These are phyloP conservation scores for Eupithecia subumbrata DNA, from an alignment of 2,888 invertebrate species.

Conservation along the genomic window DNA sequence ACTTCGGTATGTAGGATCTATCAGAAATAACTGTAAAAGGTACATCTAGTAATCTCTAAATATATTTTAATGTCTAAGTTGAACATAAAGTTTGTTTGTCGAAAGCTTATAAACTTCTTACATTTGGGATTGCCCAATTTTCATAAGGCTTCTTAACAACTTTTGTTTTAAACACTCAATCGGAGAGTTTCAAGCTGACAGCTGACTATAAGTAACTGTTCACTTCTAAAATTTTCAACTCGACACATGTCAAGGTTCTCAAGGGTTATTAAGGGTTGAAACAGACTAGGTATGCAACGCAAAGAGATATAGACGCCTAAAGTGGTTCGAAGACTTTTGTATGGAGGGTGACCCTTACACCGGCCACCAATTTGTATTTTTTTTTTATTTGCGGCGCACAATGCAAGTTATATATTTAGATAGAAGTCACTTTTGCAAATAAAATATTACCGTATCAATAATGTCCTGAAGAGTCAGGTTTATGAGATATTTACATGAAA, in stretches of 20 bases:
- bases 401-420: too few relatives aligned
- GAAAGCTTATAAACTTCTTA: not conserved
- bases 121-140: not conserved
- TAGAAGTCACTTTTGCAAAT: too few relatives aligned
- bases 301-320: not conserved
- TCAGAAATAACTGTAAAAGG: not conserved
- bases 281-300: not conserved
- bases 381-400: too few relatives aligned
- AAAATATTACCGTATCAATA: too few relatives aligned
- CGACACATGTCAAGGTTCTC: slow-evolving; percentile 10
- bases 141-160: slow-evolving; percentile 9
- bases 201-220: slow-evolving; percentile 2
- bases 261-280: not conserved
- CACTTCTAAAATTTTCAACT: not conserved
- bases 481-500: too few relatives aligned
- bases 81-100: not conserved
- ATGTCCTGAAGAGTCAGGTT: too few relatives aligned
- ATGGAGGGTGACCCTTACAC: too few relatives aligned
- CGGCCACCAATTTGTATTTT: too few relatives aligned
- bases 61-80: not conserved
- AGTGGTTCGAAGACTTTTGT: too few relatives aligned
- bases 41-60: not conserved
- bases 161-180: slow-evolving; percentile 11
- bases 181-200: not conserved
- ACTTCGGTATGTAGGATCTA: not conserved